Evolutionary conservation across 2,113 vertebrate species (phyloP), one percentile per base, ranked within the genome.

Genomic region (Etheostoma cragini): DNA sequence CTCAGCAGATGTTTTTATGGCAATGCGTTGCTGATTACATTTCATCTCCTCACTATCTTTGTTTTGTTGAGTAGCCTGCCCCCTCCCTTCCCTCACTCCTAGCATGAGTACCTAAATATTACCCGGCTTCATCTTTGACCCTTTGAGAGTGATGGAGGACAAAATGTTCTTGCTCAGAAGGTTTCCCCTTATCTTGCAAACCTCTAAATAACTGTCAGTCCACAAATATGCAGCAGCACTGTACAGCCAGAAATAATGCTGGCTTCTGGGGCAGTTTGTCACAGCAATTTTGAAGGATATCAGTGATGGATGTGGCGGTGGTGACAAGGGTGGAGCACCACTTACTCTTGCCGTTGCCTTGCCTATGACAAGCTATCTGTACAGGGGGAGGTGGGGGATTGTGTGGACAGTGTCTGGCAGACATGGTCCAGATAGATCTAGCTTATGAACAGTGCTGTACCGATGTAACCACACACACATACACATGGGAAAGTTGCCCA

Each of bases 261-360:
- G 82, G 87, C 90, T 90, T 76, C 87, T 87, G 84, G 90, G 84
- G 57, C 79, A 72, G 75, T 85, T 90, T 93, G 92, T 93, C 92
- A 87, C 68, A 87, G 76, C 49, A 65, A 89, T 91, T 90, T 85
- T 76, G 61, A 69, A 86, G 82, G 54, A 78, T 81, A 73, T 82
- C 54, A 2, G 47, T 92, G 89, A 93, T 85, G 85, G 84, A 90
- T 91, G 90, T 79, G 73, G 80, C 57, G 26, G 71, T 71, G 76
- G 81, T 61, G 76, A 77, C 66, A 38, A 74, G 80, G 79, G 75
- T 73, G 81, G 81, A 83, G 83, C 76, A 46, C 76, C 80, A 81
- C 81, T 88, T 86, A 71, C 21, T n/a, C 49, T 60, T 76, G 89
- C 85, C 89, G 84, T 91, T 91, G 85, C 71, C 74, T 79, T 78